Evolutionary conservation across 2,797 vertebrate genomes (phyloP).

Genomic region (Clarias fuscus): DNA sequence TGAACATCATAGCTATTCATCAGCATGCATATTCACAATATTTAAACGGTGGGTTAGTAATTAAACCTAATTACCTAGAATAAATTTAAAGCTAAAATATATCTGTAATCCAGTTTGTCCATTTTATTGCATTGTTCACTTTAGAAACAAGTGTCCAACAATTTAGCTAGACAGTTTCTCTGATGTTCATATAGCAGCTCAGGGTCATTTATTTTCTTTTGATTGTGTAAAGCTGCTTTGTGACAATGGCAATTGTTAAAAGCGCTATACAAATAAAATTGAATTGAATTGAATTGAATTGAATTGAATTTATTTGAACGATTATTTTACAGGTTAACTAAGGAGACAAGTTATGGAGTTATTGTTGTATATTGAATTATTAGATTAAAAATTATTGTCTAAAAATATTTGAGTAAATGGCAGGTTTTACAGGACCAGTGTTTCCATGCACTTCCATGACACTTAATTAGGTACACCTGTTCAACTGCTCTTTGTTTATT

Average conservation of each 20-base stretch:
- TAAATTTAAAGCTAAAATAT: background rate
- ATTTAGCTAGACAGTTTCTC: background rate
- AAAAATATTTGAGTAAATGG: background rate
- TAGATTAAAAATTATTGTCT: background rate
- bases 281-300: no score
- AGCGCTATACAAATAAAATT: no score
- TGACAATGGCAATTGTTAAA: no score
- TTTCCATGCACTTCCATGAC: background rate
- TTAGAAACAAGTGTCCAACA: background rate
- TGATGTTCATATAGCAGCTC: background rate
- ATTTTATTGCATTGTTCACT: background rate
- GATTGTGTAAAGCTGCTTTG: no score
- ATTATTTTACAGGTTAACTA: background rate
- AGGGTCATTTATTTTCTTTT: background rate
- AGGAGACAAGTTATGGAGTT: background rate
- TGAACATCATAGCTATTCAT: background rate
- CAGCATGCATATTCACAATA: background rate
- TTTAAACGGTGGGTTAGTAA: background rate
- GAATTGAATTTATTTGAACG: background rate
- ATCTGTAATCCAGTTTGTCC: background rate
- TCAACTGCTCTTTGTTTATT: background rate
- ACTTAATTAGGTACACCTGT: no score
- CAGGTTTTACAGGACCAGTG: background rate
- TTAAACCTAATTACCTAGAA: background rate
- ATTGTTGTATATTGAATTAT: no score